phyloP scores from a whole-genome alignment of 1,140 invertebrate species.

The Plectus sambesii region DNA sequence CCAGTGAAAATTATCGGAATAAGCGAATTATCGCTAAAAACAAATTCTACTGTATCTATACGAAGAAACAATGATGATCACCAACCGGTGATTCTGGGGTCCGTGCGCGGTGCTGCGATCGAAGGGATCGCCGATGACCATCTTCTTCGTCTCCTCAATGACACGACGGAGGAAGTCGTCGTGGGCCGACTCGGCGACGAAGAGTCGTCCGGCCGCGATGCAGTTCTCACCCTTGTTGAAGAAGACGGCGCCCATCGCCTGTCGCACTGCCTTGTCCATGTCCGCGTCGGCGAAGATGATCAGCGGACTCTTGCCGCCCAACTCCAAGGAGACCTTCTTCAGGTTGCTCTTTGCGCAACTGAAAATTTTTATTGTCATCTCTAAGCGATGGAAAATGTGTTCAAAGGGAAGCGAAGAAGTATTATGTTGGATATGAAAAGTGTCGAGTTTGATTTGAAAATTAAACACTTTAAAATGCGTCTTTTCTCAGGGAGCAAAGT shows the following conservation, averaged over 20 bases:
- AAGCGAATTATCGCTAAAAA: too few relatives aligned
- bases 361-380: too few relatives aligned
- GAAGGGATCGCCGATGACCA: slow-evolving; percentile 77
- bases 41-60: too few relatives aligned
- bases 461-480: too few relatives aligned
- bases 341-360: slow-evolving; percentile 75
- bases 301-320: slow-evolving; percentile 86
- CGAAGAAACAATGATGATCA: too few relatives aligned
- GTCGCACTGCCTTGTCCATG: slow-evolving; percentile 74
- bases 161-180: slow-evolving; percentile 50
- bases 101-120: slow-evolving; percentile 75
- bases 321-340: slow-evolving; percentile 78
- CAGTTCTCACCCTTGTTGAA: slow-evolving; percentile 98
- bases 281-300: slow-evolving; percentile 86
- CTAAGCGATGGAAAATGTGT: too few relatives aligned
- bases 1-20: too few relatives aligned
- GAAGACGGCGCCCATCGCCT: slow-evolving; percentile 83
- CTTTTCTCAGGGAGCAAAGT: too few relatives aligned
- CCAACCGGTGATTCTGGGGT: slow-evolving; percentile 89
- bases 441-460: too few relatives aligned
- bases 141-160: slow-evolving; percentile 67
- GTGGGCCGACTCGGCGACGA: slow-evolving; percentile 78
- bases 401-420: too few relatives aligned
- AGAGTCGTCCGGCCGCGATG: slow-evolving; percentile 86
- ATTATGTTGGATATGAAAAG: too few relatives aligned